Percentiles rank a stretch among this genome's conserved stretches.
These are phyloP conservation scores for Helicoverpa assulta DNA, from an alignment of 2,888 invertebrate genomes.

Conservation along the genomic window DNA sequence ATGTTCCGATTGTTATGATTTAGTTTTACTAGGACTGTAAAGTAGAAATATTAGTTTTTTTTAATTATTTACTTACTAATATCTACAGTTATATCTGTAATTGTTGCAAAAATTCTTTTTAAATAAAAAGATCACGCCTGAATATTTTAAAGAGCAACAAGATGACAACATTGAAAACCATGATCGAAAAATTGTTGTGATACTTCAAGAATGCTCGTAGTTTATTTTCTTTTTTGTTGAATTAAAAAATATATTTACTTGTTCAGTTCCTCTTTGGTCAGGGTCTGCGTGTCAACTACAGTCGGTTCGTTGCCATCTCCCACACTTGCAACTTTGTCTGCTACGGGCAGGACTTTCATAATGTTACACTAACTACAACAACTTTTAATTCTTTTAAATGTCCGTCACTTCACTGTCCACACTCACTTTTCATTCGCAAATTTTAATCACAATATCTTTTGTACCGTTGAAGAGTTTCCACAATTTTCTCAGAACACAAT, in stretches of 20 bases:
- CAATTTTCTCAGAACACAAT: slow-evolving; percentile 5
- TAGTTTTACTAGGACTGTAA: too few relatives aligned
- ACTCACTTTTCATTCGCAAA: slow-evolving; percentile 53
- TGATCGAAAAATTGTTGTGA: neutral
- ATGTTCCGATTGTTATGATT: neutral
- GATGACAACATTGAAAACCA: neutral
- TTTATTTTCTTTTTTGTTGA: neutral
- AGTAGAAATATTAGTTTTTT: neutral
- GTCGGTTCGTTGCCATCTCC: slow-evolving; percentile 81
- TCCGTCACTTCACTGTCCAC: slow-evolving; percentile 56
- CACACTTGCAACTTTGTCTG: slow-evolving; percentile 82
- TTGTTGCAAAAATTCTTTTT: neutral
- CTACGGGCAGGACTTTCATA: slow-evolving; percentile 85
- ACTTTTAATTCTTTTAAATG: slow-evolving; percentile 25
- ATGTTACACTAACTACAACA: slow-evolving; percentile 51
- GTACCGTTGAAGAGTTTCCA: slow-evolving; percentile 22
- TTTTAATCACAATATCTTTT: slow-evolving; percentile 15
- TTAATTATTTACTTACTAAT: neutral
- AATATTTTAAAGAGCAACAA: neutral
- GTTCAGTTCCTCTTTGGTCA: slow-evolving; percentile 85
- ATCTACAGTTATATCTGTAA: neutral
- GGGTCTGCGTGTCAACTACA: slow-evolving; percentile 74
- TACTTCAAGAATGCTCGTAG: too few relatives aligned
- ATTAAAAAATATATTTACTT: slow-evolving; percentile 70
- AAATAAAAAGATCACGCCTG: too few relatives aligned